A percentile compares a stretch with the other conserved stretches of the same genome.
Evolutionary conservation across 2,888 invertebrate species (phyloP).

Genomic region (Bruchidius siliquastri): DNA sequence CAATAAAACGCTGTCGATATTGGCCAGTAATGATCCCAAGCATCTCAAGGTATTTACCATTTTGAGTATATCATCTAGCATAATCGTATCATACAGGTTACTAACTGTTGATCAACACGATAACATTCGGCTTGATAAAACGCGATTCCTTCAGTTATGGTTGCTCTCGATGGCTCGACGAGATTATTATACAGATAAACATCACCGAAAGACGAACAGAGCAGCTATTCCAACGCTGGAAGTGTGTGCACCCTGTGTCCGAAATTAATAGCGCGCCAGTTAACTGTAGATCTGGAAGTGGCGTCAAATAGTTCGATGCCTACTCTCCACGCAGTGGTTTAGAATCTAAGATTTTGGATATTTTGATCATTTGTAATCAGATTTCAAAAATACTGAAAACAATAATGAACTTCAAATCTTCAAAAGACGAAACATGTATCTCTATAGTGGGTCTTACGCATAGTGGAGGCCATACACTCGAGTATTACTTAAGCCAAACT

Average conservation of each 20-base stretch:
- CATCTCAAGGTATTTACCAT: background rate
- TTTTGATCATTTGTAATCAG: too few relatives aligned
- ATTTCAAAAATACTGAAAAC: too few relatives aligned
- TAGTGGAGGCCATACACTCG: too few relatives aligned
- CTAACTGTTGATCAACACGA: background rate
- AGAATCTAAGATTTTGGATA: too few relatives aligned
- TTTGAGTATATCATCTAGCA: background rate
- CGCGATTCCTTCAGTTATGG: background rate
- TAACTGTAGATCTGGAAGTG: too few relatives aligned
- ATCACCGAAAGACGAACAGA: background rate
- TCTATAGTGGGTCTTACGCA: too few relatives aligned
- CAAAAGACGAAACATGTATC: too few relatives aligned
- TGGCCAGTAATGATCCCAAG: background rate
- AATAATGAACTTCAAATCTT: too few relatives aligned
- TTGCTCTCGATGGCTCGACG: background rate
- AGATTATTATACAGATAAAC: background rate
- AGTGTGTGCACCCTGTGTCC: background rate
- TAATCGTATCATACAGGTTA: background rate
- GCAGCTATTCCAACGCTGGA: background rate
- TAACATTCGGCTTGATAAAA: background rate
- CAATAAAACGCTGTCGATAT: background rate
- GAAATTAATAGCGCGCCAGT: too few relatives aligned
- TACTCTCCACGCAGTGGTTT: too few relatives aligned
- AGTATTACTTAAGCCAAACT: too few relatives aligned
- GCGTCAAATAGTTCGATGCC: too few relatives aligned